A percentile compares a stretch with the other conserved stretches of the same genome.
Evolutionary conservation across 2,113 vertebrate species (phyloP).

Genomic region (Marcusenius ussheri): DNA sequence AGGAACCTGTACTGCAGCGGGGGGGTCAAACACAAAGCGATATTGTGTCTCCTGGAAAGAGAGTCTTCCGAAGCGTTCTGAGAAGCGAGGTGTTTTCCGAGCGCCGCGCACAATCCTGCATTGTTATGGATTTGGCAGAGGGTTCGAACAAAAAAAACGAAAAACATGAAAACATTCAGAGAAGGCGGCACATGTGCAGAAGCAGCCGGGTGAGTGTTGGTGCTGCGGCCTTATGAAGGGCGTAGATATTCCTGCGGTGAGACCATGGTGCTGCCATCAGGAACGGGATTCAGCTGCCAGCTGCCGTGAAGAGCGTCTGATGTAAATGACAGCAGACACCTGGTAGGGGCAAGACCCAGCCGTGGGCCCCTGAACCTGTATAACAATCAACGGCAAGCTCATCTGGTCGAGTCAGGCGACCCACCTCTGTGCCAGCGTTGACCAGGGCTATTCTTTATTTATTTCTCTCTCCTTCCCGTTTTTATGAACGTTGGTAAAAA

Average conservation of each 20-base stretch:
- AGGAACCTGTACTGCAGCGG: constrained; percentile 62
- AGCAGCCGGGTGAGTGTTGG: constrained; percentile 14
- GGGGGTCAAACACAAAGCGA: constrained; percentile 61
- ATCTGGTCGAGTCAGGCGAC: neutral
- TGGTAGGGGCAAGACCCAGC: neutral
- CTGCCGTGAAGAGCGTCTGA: neutral
- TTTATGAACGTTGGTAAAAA: neutral
- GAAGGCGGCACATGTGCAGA: constrained; percentile 32
- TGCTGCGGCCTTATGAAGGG: constrained; percentile 42
- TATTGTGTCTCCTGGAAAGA: constrained; percentile 61
- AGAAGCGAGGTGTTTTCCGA: constrained; percentile 65
- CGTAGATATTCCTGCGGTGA: constrained; percentile 32
- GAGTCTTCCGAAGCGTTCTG: constrained; percentile 50
- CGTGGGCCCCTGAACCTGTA: neutral
- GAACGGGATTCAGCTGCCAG: neutral
- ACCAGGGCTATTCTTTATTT: neutral
- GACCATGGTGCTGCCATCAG: neutral
- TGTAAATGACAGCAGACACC: neutral
- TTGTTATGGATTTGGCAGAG: constrained; percentile 71
- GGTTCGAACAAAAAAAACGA: constrained; percentile 23
- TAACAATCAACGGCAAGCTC: neutral
- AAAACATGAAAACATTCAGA: neutral
- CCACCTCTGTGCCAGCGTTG: neutral
- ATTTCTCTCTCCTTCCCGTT: neutral
- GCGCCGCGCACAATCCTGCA: constrained; percentile 61